A percentile compares a stretch with the other conserved stretches of the same genome.
Conservation (phyloP, 2,113 vertebrate genomes). For the Eulemur macaco region DNA sequence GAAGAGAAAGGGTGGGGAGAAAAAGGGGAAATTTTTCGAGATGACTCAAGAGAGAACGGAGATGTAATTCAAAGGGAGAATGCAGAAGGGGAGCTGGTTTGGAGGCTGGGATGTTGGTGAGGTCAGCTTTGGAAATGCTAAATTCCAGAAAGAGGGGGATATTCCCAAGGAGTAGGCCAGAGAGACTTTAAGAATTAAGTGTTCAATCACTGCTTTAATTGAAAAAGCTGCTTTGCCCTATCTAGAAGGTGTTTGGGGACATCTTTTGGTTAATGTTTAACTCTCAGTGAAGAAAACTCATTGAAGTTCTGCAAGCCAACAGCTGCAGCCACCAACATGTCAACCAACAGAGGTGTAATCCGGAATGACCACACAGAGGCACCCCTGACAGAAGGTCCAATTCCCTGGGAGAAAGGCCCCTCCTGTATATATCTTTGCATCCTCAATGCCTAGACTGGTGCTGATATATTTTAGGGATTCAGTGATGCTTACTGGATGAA, state of each 20-base stretch:
- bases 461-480: background rate
- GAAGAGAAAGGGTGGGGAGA: background rate
- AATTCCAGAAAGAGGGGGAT: background rate
- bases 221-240: background rate
- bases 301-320: background rate
- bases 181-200: background rate
- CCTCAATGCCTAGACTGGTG: background rate
- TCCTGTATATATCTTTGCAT: fast-evolving
- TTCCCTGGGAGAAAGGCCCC: background rate
- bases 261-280: background rate
- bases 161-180: background rate
- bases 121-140: background rate
- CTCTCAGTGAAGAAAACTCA: background rate
- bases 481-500: background rate
- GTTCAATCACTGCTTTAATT: background rate
- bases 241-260: background rate
- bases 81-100: background rate
- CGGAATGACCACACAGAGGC: background rate
- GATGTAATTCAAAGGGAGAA: background rate
- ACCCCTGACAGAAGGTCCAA: background rate
- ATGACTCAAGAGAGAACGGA: background rate
- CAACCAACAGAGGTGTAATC: background rate
- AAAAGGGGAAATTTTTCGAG: background rate
- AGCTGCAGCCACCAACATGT: background rate
- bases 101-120: background rate